Base-by-base conservation (phyloP, 2,113 vertebrate species). In the Anarrhichthys ocellatus region DNA sequence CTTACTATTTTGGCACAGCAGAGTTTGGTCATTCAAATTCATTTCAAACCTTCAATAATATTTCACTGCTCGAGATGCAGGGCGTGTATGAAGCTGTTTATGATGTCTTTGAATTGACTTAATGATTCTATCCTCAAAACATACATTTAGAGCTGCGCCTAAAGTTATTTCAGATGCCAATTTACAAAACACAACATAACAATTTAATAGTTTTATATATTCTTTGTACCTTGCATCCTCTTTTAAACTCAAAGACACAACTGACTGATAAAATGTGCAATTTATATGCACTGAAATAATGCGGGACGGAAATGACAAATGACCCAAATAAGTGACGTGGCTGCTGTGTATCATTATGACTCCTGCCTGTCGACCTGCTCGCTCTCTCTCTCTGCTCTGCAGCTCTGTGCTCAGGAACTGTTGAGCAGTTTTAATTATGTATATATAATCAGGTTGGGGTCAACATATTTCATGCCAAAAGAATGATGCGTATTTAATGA, bases 381-480 rank as follows among this genome's bases (percentile, higher is more conserved):
- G 17, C 81, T 83, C 80, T 62, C 85, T 84, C 88, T 84, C 88
- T 87, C 78, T 78, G 86, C 89, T 91, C 85, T 20, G 62, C 79
- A 78, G 89, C 88, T 61, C 90, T 73, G 87, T 90, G 90, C 92
- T 92, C 89, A 89, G 91, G 86, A 95, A 94, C 93, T 95, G 94
- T 93, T 95, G 92, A 94, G 74, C 92, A 89, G 86, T 95, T 96
- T 95, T 96, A 96, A 96, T 96, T 96, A 95, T 93, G 95, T 94
- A 95, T 95, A 95, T 96, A 95, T 96, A 96, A 95, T 96, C 95
- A 95, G 94, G 94, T 94, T 93, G 93, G 94, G 95, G 95, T 96
- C 95, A 96, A 95, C 95, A 96, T 95, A 96, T 96, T 96, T 96
- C 95, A 96, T 96, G 94, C 95, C 94, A 95, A 94, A 94, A 95